Evolutionary conservation across 1,140 invertebrate species (phyloP).

Genomic region (Musca domestica): DNA sequence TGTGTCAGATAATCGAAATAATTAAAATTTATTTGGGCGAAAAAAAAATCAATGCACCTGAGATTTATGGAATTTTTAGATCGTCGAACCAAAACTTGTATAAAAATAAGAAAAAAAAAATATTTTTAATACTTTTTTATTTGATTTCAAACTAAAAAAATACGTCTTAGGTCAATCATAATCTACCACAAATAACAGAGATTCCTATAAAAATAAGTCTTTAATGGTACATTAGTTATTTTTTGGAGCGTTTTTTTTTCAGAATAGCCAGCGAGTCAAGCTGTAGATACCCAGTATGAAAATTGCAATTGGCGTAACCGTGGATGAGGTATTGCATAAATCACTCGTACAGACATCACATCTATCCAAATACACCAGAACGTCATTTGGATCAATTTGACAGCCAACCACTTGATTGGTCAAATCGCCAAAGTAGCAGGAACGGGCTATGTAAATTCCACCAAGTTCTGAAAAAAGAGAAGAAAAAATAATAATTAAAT

Average conservation of each 20-base stretch:
- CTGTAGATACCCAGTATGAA: constrained; percentile 41
- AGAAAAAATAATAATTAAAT: neutral
- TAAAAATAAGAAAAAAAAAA: no score
- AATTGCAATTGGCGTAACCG: constrained; percentile 37
- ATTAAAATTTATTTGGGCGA: no score
- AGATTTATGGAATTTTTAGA: no score
- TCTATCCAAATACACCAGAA: constrained; percentile 35
- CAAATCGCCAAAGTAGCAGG: constrained; percentile 43
- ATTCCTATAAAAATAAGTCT: no score
- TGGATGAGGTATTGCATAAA: constrained; percentile 43
- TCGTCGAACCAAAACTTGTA: no score
- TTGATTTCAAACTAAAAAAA: no score
- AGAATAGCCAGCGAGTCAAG: constrained; percentile 40
- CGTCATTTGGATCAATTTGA: constrained; percentile 33
- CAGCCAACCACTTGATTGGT: constrained; percentile 35
- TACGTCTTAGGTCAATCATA: no score
- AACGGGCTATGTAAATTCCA: constrained; percentile 35
- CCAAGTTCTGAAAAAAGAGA: constrained; percentile 30
- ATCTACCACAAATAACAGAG: no score
- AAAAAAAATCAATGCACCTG: no score
- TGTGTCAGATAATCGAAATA: no score
- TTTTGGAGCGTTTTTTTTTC: constrained; percentile 9
- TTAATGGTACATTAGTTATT: no score
- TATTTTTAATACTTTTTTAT: no score
- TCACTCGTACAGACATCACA: constrained; percentile 46